Evolutionary conservation across 2,113 vertebrate genomes (phyloP), one percentile per base, ranked within the genome.

Genomic region (Myotis yumanensis): DNA sequence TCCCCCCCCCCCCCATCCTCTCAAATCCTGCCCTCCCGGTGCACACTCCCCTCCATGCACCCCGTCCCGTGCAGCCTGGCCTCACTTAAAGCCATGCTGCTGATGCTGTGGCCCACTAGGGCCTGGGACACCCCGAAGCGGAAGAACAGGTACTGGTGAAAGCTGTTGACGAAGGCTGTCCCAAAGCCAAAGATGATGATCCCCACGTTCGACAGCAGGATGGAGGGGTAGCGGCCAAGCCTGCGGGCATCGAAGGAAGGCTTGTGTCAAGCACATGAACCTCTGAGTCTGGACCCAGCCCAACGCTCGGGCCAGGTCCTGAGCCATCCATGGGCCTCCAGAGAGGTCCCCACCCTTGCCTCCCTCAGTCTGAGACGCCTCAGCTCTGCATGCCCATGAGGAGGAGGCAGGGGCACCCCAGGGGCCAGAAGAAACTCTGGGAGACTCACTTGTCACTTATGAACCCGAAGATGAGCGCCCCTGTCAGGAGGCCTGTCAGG

Each of bases 91-190:
- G 98, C 97, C 77, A 98, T 91, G 11, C 96, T 97, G 96, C 98
- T 98, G 12, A 98, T 98, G 75, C 91, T 0, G 5, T 98, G 97
- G 51, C 99, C 98, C 5, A 98, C 97, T 66, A 97, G 28, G 0
- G 98, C 96, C 18, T 97, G 86, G 7, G 98, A 98, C 35, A 98
- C 40, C 10, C 97, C 25, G 71, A 99, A 99, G 72, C 98, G 98
- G 35, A 99, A 93, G 75, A 94, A 97, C 0, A 99, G 97, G 62
- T 99, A 99, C 64, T 98, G 97, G 0, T 98, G 97, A 89, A 99
- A 97, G 95, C 98, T 98, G 59, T 96, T 97, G 20, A 98, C 98
- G 81, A 99, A 99, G 32, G 97, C 98, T 2, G 96, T 68, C 5
- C 97, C 95, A 0, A 99, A 97, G 14, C 98, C 98, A 40, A 98